Base-by-base conservation (phyloP, 2,888 invertebrate species). In the Altica lythri region DNA sequence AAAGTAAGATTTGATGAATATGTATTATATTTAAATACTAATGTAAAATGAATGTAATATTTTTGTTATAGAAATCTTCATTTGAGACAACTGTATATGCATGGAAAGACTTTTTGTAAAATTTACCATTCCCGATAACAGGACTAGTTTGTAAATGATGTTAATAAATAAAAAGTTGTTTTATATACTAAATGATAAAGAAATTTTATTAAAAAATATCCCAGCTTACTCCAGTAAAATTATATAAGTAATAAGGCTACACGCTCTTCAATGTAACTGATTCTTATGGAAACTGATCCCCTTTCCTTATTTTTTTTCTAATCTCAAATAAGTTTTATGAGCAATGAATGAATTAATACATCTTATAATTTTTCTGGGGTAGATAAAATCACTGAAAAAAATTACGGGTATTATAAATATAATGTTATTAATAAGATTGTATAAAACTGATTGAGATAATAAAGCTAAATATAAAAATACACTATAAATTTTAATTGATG, bases 81-180 rank as follows among this genome's bases (percentile, higher is more conserved):
- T 19, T 45, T 32, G 3, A 6, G 34, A 4, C 12, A 17, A 13
- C 6, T 18, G 27, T 54, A 55, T 42, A 57, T 45, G 48, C 50
- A 68, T 63, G 65, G 67, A 67, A 66, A 69, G 68, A 72, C 66
- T 71, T 71, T 61, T 73, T 74, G 72, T 72, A 72, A 72, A 65
- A 70, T 73, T 72, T 74, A 73, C 70, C 70, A 71, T 70, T 70
- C 68, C 70, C 69, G 68, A 68, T 66, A 64, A 55, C 64, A 69
- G 72, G n/a, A 72, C 68, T 73, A 75, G 74, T 76, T 75, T 76
- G 76, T 77, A 76, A 76, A 76, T 74, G 74, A 76, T 75, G 74
- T 75, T 76, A 73, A 75, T 75, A 75, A 76, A 76, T 74, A 76
- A 76, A 76, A 75, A 74, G 74, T 75, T 76, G 75, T 76, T 76